A percentile compares a stretch with the other conserved stretches of the same genome.
Evolutionary conservation across 2,113 vertebrate species (phyloP).

Genomic region (Alces alces): DNA sequence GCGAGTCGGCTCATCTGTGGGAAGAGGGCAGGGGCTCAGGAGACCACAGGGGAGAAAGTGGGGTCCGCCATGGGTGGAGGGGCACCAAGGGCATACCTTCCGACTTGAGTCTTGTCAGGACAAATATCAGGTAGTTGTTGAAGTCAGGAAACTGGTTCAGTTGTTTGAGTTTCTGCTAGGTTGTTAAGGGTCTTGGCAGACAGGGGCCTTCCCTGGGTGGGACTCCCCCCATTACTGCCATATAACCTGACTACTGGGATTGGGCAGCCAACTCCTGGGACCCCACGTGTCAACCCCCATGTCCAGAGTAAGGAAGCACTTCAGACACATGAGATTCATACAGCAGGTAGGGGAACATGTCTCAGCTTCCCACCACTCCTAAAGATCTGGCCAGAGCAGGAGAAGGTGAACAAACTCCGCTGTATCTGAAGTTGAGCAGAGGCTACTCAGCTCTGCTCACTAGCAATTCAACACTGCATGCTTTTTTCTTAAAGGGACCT

Average conservation of each 20-base stretch:
- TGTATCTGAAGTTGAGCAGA: not conserved
- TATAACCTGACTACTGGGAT: not conserved
- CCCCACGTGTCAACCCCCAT: not conserved
- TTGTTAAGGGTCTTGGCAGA: slow-evolving; percentile 78
- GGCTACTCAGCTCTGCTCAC: not conserved
- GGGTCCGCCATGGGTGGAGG: not conserved
- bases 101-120: slow-evolving; percentile 93
- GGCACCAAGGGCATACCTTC: slow-evolving; percentile 82
- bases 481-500: not conserved
- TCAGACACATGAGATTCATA: not conserved
- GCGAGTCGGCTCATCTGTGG: slow-evolving; percentile 92
- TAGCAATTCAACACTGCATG: not conserved
- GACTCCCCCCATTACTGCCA: not conserved
- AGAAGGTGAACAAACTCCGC: not conserved
- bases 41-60: not conserved
- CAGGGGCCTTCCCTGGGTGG: not conserved
- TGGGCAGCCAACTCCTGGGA: not conserved
- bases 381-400: not conserved
- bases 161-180: slow-evolving; percentile 92
- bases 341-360: not conserved
- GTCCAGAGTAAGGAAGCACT: not conserved
- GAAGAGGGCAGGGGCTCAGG: slow-evolving; percentile 9
- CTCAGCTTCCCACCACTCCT: not conserved
- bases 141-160: slow-evolving; percentile 97
- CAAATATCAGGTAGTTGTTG: slow-evolving; percentile 97